phyloP scores from a whole-genome alignment of 2,888 invertebrate genomes.

The Stegana nigrithorax region DNA sequence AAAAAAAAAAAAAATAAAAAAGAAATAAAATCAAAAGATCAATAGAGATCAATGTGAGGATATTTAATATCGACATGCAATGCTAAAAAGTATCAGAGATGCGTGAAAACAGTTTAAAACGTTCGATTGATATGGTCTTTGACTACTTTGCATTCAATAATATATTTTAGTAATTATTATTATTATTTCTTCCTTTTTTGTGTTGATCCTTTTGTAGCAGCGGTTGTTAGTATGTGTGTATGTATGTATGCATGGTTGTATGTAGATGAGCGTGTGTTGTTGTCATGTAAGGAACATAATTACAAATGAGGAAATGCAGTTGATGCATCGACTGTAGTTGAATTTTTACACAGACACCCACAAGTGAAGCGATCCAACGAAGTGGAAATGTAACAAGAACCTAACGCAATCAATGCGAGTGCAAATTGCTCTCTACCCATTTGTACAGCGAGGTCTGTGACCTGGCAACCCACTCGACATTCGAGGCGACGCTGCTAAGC shows the following conservation, averaged over 20 bases:
- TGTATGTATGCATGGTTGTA: slow-evolving; percentile 28
- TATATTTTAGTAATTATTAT: too few relatives aligned
- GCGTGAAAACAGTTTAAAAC: too few relatives aligned
- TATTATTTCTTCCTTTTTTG: too few relatives aligned
- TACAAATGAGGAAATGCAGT: slow-evolving; percentile 58
- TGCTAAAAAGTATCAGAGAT: too few relatives aligned
- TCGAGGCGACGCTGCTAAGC: slow-evolving; percentile 67
- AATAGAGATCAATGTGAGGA: background rate
- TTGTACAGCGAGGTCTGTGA: slow-evolving; percentile 67
- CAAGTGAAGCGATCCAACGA: background rate
- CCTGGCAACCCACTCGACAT: slow-evolving; percentile 68
- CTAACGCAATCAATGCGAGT: slow-evolving; percentile 57
- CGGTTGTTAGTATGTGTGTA: slow-evolving; percentile 11
- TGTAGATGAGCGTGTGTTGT: slow-evolving; percentile 29
- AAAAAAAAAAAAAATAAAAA: background rate
- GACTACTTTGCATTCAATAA: background rate
- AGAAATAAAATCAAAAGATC: background rate
- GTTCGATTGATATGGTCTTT: background rate
- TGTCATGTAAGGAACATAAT: slow-evolving; percentile 62
- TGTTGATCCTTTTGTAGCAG: background rate
- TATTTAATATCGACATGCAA: too few relatives aligned
- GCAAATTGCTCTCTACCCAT: slow-evolving; percentile 67
- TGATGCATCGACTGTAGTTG: slow-evolving; percentile 22
- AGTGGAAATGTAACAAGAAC: background rate
- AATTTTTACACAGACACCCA: slow-evolving; percentile 27